Conservation (phyloP, 2,888 invertebrate genomes). For the Chesias legatella region DNA sequence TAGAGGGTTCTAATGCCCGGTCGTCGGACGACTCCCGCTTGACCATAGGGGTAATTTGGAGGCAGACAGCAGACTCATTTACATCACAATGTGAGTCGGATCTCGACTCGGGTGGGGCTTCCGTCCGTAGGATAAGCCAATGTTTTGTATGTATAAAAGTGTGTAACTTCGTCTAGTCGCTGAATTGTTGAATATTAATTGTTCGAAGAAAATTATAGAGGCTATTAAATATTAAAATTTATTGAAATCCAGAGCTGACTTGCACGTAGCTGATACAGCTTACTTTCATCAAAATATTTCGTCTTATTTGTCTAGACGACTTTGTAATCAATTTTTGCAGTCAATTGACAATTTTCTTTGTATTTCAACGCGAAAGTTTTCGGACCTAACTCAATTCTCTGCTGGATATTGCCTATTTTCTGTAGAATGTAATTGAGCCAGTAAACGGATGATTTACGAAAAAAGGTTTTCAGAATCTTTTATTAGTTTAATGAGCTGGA, state of each 20-base stretch:
- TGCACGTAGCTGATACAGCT: conserved; percentile 14
- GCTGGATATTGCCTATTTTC: conserved; percentile 10
- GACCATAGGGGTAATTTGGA: conserved; percentile 78
- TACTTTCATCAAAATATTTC: conserved; percentile 16
- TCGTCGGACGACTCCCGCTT: conserved; percentile 67
- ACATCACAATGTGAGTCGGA: conserved; percentile 75
- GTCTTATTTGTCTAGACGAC: conserved; percentile 41
- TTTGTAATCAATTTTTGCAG: conserved; percentile 44
- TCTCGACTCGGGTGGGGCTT: conserved; percentile 59
- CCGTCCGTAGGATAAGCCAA: conserved; percentile 66
- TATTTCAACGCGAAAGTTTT: conserved; percentile 23
- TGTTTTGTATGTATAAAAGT: conserved; percentile 63
- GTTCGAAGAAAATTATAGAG: conserved; percentile 37
- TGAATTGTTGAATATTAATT: conserved; percentile 64
- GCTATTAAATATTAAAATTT: conserved; percentile 23
- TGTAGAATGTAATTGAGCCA: conserved; percentile 14
- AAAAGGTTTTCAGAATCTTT: conserved; percentile 5
- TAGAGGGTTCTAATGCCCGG: conserved; percentile 74
- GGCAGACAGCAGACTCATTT: conserved; percentile 78
- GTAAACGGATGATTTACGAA: conserved; percentile 17
- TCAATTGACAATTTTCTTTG: conserved; percentile 36
- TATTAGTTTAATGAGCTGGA: too few species aligned
- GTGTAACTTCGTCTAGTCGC: conserved; percentile 49
- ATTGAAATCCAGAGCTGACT: conserved; percentile 19
- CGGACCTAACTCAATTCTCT: conserved; percentile 10